These are phyloP conservation scores for Embidobia sp. DNA, from an alignment of 2,888 invertebrate species.

Conservation along the genomic window DNA sequence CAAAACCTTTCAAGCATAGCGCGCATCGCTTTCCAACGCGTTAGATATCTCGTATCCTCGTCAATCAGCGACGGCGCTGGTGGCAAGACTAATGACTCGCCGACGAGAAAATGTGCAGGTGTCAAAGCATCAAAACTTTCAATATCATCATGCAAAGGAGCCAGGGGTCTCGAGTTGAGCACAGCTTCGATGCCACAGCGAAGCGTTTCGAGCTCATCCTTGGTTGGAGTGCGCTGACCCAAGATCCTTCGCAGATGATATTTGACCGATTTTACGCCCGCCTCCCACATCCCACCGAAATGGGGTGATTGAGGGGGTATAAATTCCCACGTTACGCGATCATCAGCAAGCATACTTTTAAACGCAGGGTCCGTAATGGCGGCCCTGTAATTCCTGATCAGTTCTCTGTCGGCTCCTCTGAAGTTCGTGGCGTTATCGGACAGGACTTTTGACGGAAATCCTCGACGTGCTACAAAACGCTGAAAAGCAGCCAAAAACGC, in stretches of 20 bases:
- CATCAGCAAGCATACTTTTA: not conserved
- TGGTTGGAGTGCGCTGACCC: not conserved
- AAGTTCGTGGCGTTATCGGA: too few relatives aligned
- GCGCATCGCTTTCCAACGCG: too few relatives aligned
- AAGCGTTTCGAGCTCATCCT: not conserved
- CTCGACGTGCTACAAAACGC: too few relatives aligned
- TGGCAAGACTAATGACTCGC: too few relatives aligned
- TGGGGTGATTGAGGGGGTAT: slow-evolving; percentile 1
- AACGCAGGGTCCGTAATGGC: too few relatives aligned
- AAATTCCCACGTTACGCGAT: not conserved
- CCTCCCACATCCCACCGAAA: slow-evolving; percentile 13
- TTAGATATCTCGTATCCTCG: too few relatives aligned
- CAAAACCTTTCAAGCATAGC: too few relatives aligned
- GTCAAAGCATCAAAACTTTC: not conserved
- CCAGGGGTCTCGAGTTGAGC: not conserved
- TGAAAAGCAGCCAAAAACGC: not conserved
- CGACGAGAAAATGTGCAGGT: not conserved
- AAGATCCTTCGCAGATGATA: not conserved
- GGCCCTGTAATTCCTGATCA: not conserved
- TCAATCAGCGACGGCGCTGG: too few relatives aligned
- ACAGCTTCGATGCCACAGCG: not conserved
- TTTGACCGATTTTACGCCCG: slow-evolving; percentile 6
- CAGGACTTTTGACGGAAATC: too few relatives aligned
- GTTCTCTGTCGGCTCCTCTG: too few relatives aligned
- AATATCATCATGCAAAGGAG: not conserved